Base-by-base conservation (phyloP, 2,888 invertebrate genomes). In the Polyommatus iphigenia region DNA sequence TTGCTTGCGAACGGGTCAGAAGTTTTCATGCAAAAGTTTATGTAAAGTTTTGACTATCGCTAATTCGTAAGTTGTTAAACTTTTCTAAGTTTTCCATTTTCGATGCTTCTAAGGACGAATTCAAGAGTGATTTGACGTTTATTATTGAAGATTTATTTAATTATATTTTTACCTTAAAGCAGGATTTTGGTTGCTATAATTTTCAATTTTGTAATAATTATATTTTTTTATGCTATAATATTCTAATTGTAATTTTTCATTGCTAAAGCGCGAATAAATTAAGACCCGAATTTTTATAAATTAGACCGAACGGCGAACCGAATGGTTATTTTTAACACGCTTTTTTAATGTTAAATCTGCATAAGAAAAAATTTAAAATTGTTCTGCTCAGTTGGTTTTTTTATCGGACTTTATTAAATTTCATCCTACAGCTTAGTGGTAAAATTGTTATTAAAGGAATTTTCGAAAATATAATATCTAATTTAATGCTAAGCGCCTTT, bases 1-100 rank as follows among this genome's bases (percentile, higher is more conserved):
- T 78, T 76, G 81, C 77, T 81, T 82, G 80, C 80, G 59, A 62
- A 18, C 46, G 24, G 29, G 15, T 24, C 62, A 29, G 10, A 29
- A 24, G 24, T 10, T 67, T 5, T 67, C 29, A 13, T 3, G 32
- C 15, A 67, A 67, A 29, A 29, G 29, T 67, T 67, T 13, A 13
- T 29, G 24, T 8, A 15, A 18, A 67, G 2, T 29, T 67, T 62
- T 24, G 62, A 62, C 8, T 59, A 59, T 20, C 59, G 59, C 20
- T 59, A n/a, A 18, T 59, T 59, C 18, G 13, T 59, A 13, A 36
- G 36, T 36, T 36, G 20, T 59, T 59, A 8, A 59, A 20, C 59
- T 59, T n/a, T 59, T 59, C 20, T 59, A 50, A 50, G 15, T 50
- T 50, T 50, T 50, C 15, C 15, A 15, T 54, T 1, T 54, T 18